These are phyloP conservation scores for Drosophila ogumai DNA, from an alignment of 1,140 invertebrate species.

Conservation along the genomic window DNA sequence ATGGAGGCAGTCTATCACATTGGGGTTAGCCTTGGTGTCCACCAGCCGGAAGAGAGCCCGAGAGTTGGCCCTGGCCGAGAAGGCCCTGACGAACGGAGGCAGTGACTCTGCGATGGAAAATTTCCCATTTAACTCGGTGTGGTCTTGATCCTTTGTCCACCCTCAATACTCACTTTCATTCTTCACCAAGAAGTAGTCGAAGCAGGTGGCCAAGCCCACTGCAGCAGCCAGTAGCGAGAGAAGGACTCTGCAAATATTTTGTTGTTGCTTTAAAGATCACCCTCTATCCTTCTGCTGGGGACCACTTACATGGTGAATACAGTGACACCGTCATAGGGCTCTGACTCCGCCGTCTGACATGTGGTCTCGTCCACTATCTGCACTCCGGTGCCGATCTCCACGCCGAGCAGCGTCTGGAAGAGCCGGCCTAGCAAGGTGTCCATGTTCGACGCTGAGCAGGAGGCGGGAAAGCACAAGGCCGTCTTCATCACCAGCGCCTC, in stretches of 20 bases:
- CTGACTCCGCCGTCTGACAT: slow-evolving; percentile 38
- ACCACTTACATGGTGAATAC: slow-evolving; percentile 63
- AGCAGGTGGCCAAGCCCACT: slow-evolving; percentile 31
- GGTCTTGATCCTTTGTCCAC: too few species aligned
- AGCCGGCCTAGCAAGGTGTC: slow-evolving; percentile 31
- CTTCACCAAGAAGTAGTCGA: slow-evolving; percentile 45
- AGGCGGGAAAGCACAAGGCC: slow-evolving; percentile 51
- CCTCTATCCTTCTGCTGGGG: slow-evolving; percentile 5
- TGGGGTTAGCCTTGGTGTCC: slow-evolving; percentile 47
- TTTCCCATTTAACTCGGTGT: not conserved
- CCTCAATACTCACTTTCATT: slow-evolving; percentile 49
- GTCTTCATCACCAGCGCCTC: slow-evolving; percentile 8
- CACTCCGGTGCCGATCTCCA: slow-evolving; percentile 7
- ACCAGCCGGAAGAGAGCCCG: slow-evolving; percentile 42
- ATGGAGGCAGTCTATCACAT: slow-evolving; percentile 85
- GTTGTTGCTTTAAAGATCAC: not conserved
- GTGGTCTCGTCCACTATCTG: slow-evolving; percentile 23
- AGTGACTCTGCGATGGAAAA: slow-evolving; percentile 20
- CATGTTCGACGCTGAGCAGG: slow-evolving; percentile 41
- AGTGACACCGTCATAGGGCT: slow-evolving; percentile 41
- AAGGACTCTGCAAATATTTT: slow-evolving; percentile 39
- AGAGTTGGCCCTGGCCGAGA: slow-evolving; percentile 56
- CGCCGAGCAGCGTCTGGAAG: slow-evolving; percentile 23
- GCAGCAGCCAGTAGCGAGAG: slow-evolving; percentile 40
- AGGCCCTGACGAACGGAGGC: slow-evolving; percentile 32